phyloP scores from a whole-genome alignment of 2,113 vertebrate species.

The Erythrocebus patas region DNA sequence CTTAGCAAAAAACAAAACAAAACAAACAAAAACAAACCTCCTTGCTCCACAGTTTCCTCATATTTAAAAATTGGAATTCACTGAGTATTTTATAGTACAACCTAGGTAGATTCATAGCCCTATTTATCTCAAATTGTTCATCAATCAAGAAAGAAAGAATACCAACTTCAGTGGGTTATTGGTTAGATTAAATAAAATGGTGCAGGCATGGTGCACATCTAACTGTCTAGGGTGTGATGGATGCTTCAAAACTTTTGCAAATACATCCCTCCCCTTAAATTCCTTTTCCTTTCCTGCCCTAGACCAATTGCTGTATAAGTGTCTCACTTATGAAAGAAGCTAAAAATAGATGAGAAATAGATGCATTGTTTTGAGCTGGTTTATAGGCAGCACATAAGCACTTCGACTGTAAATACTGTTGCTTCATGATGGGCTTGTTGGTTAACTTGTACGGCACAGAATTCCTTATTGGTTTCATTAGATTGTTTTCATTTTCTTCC shows the following conservation, averaged over 20 bases:
- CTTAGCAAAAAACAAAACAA: not conserved
- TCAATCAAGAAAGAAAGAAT: not conserved
- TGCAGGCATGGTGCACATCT: rapidly evolving
- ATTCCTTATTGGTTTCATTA: conserved; percentile 28
- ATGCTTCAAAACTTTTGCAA: not conserved
- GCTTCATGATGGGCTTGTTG: conserved; percentile 47
- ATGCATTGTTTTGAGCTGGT: conserved; percentile 35
- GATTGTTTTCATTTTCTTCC: not conserved
- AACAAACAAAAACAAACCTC: not conserved
- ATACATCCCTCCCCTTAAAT: rapidly evolving
- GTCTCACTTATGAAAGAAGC: conserved; percentile 40
- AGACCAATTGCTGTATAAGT: not conserved
- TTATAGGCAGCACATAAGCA: conserved; percentile 56
- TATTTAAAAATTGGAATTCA: not conserved
- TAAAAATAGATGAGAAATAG: conserved; percentile 26
- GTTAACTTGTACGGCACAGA: not conserved
- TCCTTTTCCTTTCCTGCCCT: not conserved
- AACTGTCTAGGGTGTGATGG: rapidly evolving
- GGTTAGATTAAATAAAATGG: not conserved
- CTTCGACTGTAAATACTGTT: conserved; percentile 61
- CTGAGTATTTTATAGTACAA: not conserved
- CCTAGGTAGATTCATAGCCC: not conserved
- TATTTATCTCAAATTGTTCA: not conserved
- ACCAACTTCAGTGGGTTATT: not conserved
- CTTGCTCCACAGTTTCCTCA: not conserved